These are phyloP conservation scores for Siniperca knerii DNA, from an alignment of 2,113 vertebrate species.

Conservation along the genomic window DNA sequence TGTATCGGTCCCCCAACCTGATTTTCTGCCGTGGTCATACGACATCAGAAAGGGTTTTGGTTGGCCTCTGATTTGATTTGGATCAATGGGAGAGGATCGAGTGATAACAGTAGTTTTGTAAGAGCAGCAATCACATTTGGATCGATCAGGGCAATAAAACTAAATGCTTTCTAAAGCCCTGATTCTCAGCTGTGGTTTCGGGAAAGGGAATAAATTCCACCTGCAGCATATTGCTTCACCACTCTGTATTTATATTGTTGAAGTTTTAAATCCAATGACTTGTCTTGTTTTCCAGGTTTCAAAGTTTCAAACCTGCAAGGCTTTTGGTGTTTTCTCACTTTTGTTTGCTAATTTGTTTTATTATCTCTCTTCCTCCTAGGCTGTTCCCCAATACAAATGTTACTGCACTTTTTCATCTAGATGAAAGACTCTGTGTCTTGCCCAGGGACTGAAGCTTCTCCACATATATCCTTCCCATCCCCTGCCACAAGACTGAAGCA, in stretches of 20 bases:
- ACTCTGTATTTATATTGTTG: not conserved
- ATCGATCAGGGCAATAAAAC: conserved; percentile 32
- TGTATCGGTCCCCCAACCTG: not conserved
- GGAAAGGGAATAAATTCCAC: not conserved
- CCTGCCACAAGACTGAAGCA: not conserved
- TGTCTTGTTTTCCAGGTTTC: not conserved
- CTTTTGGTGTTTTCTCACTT: not conserved
- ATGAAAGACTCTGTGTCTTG: not conserved
- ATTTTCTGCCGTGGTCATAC: not conserved
- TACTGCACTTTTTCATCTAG: not conserved
- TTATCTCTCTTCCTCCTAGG: not conserved
- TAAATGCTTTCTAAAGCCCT: not conserved
- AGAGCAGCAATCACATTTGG: conserved; percentile 12
- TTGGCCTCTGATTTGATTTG: conserved; percentile 25
- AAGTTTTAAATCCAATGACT: not conserved
- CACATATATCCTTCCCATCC: not conserved
- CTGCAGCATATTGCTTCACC: not conserved
- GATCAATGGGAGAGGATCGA: not conserved
- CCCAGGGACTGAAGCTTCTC: not conserved
- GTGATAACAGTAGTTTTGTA: conserved; percentile 18
- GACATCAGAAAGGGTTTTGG: not conserved
- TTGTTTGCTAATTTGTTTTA: not conserved
- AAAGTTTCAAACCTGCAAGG: not conserved
- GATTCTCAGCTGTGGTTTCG: not conserved
- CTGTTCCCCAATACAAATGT: not conserved